Conservation (phyloP, 2,888 invertebrate species). For the Amorpha juglandis region DNA sequence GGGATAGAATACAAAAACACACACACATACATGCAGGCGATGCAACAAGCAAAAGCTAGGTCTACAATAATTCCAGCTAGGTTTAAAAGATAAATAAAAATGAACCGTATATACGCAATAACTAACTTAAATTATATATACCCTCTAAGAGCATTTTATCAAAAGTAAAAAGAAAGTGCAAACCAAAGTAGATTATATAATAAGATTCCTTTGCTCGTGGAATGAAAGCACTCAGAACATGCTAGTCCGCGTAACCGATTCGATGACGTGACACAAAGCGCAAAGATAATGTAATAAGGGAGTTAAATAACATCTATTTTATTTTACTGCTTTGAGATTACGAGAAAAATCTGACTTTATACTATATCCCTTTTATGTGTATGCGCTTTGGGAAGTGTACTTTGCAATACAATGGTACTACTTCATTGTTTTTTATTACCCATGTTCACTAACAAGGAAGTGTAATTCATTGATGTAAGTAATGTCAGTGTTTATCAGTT, state of each 20-base stretch:
- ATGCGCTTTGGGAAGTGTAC: background rate
- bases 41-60: no score
- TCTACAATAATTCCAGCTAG: no score
- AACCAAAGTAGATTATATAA: slow-evolving; percentile 20
- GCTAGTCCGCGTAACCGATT: slow-evolving; percentile 20
- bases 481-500: no score
- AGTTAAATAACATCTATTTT: slow-evolving; percentile 13
- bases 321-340: background rate
- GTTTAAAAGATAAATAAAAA: background rate
- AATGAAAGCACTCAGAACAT: slow-evolving; percentile 30
- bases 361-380: background rate
- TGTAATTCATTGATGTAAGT: no score
- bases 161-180: slow-evolving; percentile 5
- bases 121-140: background rate
- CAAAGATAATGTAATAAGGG: slow-evolving; percentile 20
- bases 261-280: slow-evolving; percentile 9
- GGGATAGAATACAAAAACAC: no score
- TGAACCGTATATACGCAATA: background rate
- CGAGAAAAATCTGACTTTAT: background rate
- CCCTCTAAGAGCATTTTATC: background rate
- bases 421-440: background rate
- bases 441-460: no score
- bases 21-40: no score
- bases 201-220: slow-evolving; percentile 28
- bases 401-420: background rate